Evolutionary conservation across 2,113 vertebrate species (phyloP).

Genomic region (Cranoglanis bouderius): DNA sequence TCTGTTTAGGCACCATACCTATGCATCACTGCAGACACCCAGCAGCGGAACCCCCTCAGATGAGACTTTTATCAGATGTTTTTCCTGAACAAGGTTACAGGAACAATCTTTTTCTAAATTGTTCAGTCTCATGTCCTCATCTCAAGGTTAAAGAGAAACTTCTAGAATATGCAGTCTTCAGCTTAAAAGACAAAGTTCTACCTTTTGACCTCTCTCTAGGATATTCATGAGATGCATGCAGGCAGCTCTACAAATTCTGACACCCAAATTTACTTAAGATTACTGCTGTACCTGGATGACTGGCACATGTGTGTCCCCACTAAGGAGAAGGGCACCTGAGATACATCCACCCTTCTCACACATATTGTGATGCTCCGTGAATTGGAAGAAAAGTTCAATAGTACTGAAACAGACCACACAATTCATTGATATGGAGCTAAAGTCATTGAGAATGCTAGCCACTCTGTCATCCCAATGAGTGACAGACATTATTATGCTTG

Average conservation of each 20-base stretch:
- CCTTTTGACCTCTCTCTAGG: background rate
- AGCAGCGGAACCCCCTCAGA: background rate
- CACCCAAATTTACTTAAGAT: background rate
- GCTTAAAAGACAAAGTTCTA: background rate
- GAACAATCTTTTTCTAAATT: background rate
- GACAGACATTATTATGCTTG: no score
- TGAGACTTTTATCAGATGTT: background rate
- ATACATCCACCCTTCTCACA: no score
- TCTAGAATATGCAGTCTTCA: background rate
- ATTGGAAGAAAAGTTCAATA: no score
- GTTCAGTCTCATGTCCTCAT: background rate
- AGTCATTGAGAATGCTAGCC: no score
- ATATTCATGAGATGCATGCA: background rate
- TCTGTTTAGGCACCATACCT: background rate
- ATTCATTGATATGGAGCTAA: no score
- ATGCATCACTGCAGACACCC: background rate
- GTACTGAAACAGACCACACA: no score
- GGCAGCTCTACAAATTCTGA: background rate
- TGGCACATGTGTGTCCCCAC: background rate
- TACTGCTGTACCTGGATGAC: background rate
- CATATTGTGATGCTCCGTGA: no score
- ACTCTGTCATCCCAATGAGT: no score
- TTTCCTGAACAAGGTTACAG: background rate
- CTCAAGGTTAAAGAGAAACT: background rate
- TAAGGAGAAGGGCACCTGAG: no score